Conservation (phyloP, 2,888 invertebrate species). For the Thyatira batis region DNA sequence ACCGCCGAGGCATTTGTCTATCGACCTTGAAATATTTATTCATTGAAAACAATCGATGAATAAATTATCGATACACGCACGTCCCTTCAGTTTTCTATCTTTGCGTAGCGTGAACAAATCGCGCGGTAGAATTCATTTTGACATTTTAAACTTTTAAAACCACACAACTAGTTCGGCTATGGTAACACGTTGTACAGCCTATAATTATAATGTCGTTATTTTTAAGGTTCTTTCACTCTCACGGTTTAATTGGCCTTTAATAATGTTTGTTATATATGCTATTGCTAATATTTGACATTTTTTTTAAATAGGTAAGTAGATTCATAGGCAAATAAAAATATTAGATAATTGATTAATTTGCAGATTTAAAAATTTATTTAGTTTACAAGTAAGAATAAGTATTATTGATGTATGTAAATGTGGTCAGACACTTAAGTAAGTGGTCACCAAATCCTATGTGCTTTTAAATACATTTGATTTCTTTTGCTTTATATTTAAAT, state of each 20-base stretch:
- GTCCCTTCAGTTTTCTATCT: slow-evolving; percentile 12
- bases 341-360: too few relatives aligned
- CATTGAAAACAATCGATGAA: neutral
- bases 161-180: slow-evolving; percentile 10
- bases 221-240: slow-evolving; percentile 9
- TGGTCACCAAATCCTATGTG: too few relatives aligned
- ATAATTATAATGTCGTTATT: slow-evolving; percentile 34
- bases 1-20: neutral
- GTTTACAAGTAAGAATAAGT: too few relatives aligned
- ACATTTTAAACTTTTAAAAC: slow-evolving; percentile 32
- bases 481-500: too few relatives aligned
- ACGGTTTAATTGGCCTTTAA: slow-evolving; percentile 20
- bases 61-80: slow-evolving; percentile 16
- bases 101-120: slow-evolving; percentile 6
- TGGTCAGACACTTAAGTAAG: too few relatives aligned
- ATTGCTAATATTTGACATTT: neutral
- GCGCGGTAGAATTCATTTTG: slow-evolving; percentile 22
- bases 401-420: too few relatives aligned
- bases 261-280: neutral
- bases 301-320: too few relatives aligned
- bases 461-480: too few relatives aligned
- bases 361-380: too few relatives aligned
- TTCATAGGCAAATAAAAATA: too few relatives aligned
- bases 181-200: slow-evolving; percentile 18
- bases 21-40: neutral